phyloP scores from a whole-genome alignment of 1,140 invertebrate genomes.

The Anadara kagoshimensis region DNA sequence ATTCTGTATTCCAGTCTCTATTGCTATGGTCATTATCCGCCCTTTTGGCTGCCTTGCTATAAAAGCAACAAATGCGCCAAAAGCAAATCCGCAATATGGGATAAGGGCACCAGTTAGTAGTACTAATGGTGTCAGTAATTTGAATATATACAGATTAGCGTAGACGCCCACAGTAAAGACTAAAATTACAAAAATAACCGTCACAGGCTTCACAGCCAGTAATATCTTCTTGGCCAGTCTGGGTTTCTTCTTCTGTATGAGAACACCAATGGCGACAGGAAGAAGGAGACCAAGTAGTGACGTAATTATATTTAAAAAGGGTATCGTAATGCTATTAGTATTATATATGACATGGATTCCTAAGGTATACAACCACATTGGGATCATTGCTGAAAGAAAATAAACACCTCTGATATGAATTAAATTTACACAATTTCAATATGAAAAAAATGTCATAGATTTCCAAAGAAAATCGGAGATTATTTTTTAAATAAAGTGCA shows the following conservation, averaged over 20 bases:
- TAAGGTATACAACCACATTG: conserved; percentile 93
- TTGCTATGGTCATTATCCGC: conserved; percentile 74
- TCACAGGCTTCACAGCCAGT: conserved; percentile 79
- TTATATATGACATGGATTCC: conserved; percentile 82
- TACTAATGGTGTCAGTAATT: conserved; percentile 80
- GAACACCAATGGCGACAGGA: conserved; percentile 87
- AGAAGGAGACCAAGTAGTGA: conserved; percentile 87
- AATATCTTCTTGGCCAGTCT: conserved; percentile 59
- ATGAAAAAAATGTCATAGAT: no score
- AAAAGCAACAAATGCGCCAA: conserved; percentile 77
- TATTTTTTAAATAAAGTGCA: no score
- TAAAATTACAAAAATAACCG: conserved; percentile 88
- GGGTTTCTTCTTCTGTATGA: conserved; percentile 77
- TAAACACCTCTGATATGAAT: neutral
- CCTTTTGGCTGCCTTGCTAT: conserved; percentile 36
- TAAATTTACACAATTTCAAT: no score
- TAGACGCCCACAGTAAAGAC: conserved; percentile 93
- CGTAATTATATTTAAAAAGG: conserved; percentile 85
- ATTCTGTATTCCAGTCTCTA: conserved; percentile 77
- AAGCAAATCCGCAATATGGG: conserved; percentile 89
- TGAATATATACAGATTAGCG: conserved; percentile 93
- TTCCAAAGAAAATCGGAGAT: no score
- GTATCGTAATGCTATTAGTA: conserved; percentile 78
- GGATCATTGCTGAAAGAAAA: conserved; percentile 88
- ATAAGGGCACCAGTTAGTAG: conserved; percentile 87